Percentiles rank a stretch among this genome's conserved stretches.
Evolutionary conservation across 2,113 vertebrate genomes (phyloP).

Genomic region (Patagioenas fasciata): DNA sequence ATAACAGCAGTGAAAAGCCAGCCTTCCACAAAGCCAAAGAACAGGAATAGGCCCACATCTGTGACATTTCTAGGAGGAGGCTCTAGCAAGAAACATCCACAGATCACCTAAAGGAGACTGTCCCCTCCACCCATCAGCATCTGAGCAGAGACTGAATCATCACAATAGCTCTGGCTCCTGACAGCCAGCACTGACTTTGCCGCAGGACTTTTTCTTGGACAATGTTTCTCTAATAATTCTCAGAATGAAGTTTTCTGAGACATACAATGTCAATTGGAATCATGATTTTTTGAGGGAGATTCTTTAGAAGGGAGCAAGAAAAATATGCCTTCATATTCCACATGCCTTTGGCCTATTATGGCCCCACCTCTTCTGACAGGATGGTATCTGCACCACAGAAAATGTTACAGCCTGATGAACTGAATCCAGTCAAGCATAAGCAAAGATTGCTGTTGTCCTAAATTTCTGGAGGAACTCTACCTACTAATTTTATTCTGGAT

Average conservation of each 20-base stretch:
- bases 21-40: not conserved
- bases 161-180: not conserved
- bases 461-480: not conserved
- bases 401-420: not conserved
- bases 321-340: not conserved
- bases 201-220: not conserved
- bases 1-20: not conserved
- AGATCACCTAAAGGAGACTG: not conserved
- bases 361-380: not conserved
- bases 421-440: not conserved
- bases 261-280: not conserved
- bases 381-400: not conserved
- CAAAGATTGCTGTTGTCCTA: not conserved
- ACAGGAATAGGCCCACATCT: not conserved
- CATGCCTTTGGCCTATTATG: not conserved
- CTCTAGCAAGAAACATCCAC: not conserved
- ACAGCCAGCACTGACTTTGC: not conserved
- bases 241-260: not conserved
- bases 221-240: not conserved
- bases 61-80: not conserved
- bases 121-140: not conserved
- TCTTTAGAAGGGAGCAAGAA: not conserved
- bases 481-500: not conserved
- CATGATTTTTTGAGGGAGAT: not conserved
- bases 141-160: not conserved